A percentile compares a stretch with the other conserved stretches of the same genome.
These are phyloP conservation scores for Drosophila trapezifrons DNA, from an alignment of 1,140 invertebrate species.

Conservation along the genomic window DNA sequence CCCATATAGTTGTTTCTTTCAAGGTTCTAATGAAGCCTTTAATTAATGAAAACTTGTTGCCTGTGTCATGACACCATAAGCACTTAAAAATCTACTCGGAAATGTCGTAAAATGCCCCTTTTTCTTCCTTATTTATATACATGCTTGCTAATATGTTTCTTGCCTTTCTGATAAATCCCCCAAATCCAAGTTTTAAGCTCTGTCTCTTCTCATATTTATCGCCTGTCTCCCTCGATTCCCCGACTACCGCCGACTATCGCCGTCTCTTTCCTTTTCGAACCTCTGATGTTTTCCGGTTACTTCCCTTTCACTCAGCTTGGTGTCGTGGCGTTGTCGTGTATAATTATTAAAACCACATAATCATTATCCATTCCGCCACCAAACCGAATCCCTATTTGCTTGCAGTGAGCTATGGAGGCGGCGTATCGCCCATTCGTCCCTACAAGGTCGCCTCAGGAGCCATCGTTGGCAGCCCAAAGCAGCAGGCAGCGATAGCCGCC, in stretches of 20 bases:
- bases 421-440: conserved; percentile 32
- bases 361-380: conserved; percentile 7
- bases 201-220: not conserved
- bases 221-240: not conserved
- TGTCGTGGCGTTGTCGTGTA: conserved; percentile 7
- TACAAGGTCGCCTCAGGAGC: conserved; percentile 27
- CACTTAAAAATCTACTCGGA: too few species aligned
- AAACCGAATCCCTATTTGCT: conserved; percentile 27
- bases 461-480: not conserved
- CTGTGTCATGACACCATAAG: too few species aligned
- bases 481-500: conserved; percentile 2
- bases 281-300: too few species aligned
- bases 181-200: not conserved
- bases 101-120: not conserved
- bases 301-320: conserved; percentile 6
- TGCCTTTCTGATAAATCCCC: not conserved
- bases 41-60: too few species aligned
- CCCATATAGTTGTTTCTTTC: too few species aligned
- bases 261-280: conserved; percentile 1
- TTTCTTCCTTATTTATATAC: not conserved
- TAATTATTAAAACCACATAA: conserved; percentile 4
- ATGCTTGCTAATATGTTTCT: too few species aligned
- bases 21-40: too few species aligned
- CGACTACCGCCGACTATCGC: not conserved
- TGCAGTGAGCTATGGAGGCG: conserved; percentile 67